These are phyloP conservation scores for Coregonus sp. DNA, from an alignment of 2,797 vertebrate species.

Conservation along the genomic window DNA sequence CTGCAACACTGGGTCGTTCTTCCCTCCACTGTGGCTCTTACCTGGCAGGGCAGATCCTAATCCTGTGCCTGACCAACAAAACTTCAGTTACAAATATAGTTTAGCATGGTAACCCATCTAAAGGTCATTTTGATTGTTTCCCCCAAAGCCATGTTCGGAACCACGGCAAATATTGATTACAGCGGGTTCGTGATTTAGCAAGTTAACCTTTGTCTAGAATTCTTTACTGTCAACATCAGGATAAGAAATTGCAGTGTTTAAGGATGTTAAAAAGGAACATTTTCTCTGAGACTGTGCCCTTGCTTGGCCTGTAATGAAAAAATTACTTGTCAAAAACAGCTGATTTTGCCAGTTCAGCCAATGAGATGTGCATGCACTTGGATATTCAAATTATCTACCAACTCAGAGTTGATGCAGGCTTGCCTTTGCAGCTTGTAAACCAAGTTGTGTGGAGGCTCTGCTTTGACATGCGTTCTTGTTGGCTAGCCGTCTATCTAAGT, in stretches of 20 bases:
- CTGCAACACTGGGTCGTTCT: constrained; percentile 75
- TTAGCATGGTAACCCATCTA: background rate
- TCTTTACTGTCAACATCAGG: background rate
- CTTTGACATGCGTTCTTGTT: no score
- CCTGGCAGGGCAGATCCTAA: constrained; percentile 60
- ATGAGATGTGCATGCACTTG: no score
- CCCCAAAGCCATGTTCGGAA: background rate
- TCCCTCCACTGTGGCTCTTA: constrained; percentile 62
- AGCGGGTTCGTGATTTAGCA: no score
- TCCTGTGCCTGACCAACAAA: constrained; percentile 50
- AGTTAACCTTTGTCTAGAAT: no score
- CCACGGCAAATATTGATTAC: background rate
- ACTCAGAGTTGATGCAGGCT: no score
- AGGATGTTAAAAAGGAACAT: background rate
- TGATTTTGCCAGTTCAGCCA: no score
- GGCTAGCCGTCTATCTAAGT: no score
- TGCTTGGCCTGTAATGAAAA: background rate
- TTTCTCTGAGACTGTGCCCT: background rate
- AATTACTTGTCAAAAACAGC: background rate
- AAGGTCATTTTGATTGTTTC: background rate
- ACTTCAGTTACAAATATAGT: background rate
- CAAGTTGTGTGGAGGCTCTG: no score
- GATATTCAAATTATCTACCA: no score
- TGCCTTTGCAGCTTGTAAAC: no score
- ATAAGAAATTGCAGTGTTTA: background rate